Evolutionary conservation across 64 coral and sea anemone species (phyloP), one percentile per base, ranked within the genome.

Genomic region (Catalaphyllia jardinei): DNA sequence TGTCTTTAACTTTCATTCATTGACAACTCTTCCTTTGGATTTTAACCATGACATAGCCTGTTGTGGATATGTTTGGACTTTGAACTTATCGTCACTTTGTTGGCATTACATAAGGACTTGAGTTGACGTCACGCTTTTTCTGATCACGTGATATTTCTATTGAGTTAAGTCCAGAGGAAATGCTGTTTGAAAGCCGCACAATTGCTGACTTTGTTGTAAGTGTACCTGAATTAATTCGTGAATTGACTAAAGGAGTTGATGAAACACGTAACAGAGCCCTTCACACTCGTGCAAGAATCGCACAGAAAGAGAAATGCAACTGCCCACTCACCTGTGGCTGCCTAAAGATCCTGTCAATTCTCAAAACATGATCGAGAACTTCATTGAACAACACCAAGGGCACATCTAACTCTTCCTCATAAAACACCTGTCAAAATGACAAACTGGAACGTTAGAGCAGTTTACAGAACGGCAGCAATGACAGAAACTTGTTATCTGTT

Each of bases 321-420:
- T 77, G 39, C 24, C 8, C 2, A 50, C 73, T 60, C 60, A 98
- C 96, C 91, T 98, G 96, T 15, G 97, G 97, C 38, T 99, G 97
- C 79, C 94, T 95, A 75, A 99, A 99, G 31, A 99, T 99, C 46
- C 97, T 95, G 85, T 99, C 97, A 95, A 99, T 99, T 71, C 97
- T 86, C 20, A 99, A 91, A 38, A 99, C 97, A 87, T 99, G 97
- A 28, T 99, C 97, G 12, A 99, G 62, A 72, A 99, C 97, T 86
- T 99, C 97, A 62, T 99, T 99, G 67, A 99, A 99, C 64, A 99
- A 86, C 8, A 99, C 97, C 33, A 99, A 73, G 0, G 97, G 97
- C 16, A 99, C 97, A 93, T 99, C 97, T 14, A 99, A 80, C 74
- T 99, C 97, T 77, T 99, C 97, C 42, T 99, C 97, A 81, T 99